A percentile compares a stretch with the other conserved stretches of the same genome.
Conservation (phyloP, 2,113 vertebrate species). For the Tragelaphus scriptus region DNA sequence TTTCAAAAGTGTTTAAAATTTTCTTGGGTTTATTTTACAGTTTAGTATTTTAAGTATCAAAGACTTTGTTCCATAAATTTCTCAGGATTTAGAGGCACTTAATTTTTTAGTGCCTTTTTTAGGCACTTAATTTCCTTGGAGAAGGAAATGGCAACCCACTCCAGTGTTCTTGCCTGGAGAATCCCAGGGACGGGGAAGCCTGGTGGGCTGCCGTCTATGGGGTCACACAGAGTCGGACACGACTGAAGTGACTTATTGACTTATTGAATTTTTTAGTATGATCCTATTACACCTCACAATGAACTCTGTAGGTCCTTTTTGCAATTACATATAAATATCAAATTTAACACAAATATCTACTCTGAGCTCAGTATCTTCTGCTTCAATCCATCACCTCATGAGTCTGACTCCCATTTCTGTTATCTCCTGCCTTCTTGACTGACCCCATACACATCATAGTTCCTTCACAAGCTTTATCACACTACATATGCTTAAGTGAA, state of each 20-base stretch:
- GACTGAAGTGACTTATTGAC: too few species aligned
- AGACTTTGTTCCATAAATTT: background rate
- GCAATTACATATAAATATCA: background rate
- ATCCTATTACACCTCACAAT: background rate
- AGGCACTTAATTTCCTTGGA: too few species aligned
- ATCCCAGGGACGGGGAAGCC: too few species aligned
- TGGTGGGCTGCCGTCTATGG: too few species aligned
- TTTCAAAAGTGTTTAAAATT: background rate
- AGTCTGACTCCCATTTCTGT: background rate
- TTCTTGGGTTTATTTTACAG: background rate
- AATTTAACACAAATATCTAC: background rate
- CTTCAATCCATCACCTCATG: background rate
- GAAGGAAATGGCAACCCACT: too few species aligned
- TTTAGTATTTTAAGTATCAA: background rate
- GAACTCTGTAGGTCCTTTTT: background rate
- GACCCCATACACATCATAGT: background rate
- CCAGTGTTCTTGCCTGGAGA: too few species aligned
- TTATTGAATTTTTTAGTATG: too few species aligned
- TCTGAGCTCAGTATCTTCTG: background rate
- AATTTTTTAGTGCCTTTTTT: too few species aligned
- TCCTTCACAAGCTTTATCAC: background rate
- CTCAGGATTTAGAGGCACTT: background rate
- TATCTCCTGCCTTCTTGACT: background rate
- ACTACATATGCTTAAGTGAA: background rate
- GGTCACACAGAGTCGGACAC: too few species aligned